Evolutionary conservation across 2,113 vertebrate species (phyloP).

Genomic region (Erinaceus europaeus): DNA sequence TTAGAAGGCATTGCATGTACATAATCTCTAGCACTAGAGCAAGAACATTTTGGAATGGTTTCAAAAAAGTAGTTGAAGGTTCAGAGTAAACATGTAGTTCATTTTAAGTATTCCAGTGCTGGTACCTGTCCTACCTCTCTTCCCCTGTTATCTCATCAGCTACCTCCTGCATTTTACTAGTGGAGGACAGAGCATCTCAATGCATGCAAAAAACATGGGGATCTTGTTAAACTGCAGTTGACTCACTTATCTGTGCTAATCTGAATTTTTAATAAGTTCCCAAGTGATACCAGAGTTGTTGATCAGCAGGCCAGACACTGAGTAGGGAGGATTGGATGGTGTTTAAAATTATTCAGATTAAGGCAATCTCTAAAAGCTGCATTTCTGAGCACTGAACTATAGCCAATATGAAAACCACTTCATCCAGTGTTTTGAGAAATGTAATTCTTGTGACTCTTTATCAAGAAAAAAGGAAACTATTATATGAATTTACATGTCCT

Average conservation of each 20-base stretch:
- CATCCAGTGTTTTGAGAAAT: background rate
- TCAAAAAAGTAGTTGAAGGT: background rate
- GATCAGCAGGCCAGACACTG: background rate
- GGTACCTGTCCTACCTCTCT: background rate
- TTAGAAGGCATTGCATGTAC: background rate
- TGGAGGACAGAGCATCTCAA: background rate
- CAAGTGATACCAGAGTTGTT: background rate
- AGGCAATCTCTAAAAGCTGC: background rate
- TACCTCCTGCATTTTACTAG: background rate
- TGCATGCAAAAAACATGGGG: background rate
- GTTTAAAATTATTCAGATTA: background rate
- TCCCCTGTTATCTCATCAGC: background rate
- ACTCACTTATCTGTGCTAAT: background rate
- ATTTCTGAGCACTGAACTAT: slow-evolving; percentile 21
- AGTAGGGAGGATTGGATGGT: background rate
- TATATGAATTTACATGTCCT: background rate
- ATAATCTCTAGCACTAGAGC: background rate
- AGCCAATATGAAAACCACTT: slow-evolving; percentile 1
- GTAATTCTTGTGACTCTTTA: background rate
- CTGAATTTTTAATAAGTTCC: background rate
- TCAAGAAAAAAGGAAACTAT: background rate
- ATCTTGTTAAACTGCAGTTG: background rate
- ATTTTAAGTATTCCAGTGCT: background rate
- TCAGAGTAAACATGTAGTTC: background rate
- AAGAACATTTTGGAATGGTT: background rate